Evolutionary conservation across 2,797 vertebrate species (phyloP), one percentile per base, ranked within the genome.

Genomic region (Falco rusticolus): DNA sequence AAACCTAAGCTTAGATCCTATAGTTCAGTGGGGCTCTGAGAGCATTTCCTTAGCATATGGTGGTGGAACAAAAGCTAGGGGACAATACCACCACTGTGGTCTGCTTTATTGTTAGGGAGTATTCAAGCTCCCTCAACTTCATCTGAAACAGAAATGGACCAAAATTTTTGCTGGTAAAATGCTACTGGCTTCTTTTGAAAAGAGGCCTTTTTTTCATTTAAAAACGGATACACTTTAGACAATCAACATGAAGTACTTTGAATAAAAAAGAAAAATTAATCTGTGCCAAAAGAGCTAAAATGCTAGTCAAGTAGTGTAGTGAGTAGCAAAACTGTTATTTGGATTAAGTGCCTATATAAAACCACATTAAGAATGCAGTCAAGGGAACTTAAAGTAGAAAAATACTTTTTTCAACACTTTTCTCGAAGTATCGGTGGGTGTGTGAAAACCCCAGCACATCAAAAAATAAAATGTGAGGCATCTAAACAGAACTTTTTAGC

Each of bases 61-160:
- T 88, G n/a, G 25, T 53, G 74, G 89, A 95, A 96, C 87, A 96
- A 97, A 97, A 97, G 59, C 76, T 86, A 61, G 75, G 86, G 94
- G 59, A 96, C 93, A 96, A 94, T 91, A 93, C 64, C 53, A 85
- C 61, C 0, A 6, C 64, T 34, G 48, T 13, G 65, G 50, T 92
- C 65, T 84, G 70, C 64, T 57, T 77, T 71, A 66, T 34, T 91
- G 71, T 89, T 56, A 57, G 41, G 41, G 33, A 92, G 74, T 53
- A 88, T 41, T 33, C n/a, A 0, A 66, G 64, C 37, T 90, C 54
- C 41, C 70, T 76, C 64, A 95, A 59, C 57, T 94, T 61, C 43
- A 82, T 74, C 79, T 71, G 50, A 65, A 91, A 43, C 41, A 85
- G 39, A 82, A 82, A 66, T 5, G 8, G 57, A 63, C 68, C 57